These are phyloP conservation scores for Sphaerodactylus townsendi DNA, from an alignment of 2,113 vertebrate genomes.

Conservation along the genomic window DNA sequence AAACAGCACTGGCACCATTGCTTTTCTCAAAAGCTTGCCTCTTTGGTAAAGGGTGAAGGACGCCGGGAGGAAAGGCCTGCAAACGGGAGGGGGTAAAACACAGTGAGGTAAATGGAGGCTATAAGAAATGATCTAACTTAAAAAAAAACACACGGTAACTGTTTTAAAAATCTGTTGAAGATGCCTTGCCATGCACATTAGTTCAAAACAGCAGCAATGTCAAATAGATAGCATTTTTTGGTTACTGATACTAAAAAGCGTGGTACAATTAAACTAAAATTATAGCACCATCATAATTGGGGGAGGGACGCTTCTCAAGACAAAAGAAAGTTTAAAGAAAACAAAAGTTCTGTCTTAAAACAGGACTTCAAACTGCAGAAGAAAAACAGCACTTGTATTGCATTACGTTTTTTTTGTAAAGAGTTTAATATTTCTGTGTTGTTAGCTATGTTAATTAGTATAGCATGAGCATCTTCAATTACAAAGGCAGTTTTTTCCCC, in stretches of 20 bases:
- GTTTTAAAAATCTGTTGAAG: slow-evolving; percentile 70
- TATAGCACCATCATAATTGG: slow-evolving; percentile 79
- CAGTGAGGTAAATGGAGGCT: neutral
- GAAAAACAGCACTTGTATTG: slow-evolving; percentile 75
- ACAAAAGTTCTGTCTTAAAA: slow-evolving; percentile 72
- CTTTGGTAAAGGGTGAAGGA: slow-evolving; percentile 99
- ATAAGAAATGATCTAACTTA: too few species aligned
- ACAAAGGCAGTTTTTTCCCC: slow-evolving; percentile 75
- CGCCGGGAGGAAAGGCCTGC: slow-evolving; percentile 93
- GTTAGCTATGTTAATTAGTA: slow-evolving; percentile 73
- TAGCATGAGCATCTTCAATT: slow-evolving; percentile 54
- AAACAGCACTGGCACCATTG: slow-evolving; percentile 89
- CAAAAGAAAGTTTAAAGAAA: neutral
- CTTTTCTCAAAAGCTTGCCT: slow-evolving; percentile 97
- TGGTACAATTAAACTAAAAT: slow-evolving; percentile 78
- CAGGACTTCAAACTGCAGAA: slow-evolving; percentile 65
- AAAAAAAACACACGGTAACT: slow-evolving; percentile 35
- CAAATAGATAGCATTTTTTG: slow-evolving; percentile 76
- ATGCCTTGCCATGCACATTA: slow-evolving; percentile 84
- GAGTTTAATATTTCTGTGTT: slow-evolving; percentile 65
- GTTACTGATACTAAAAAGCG: slow-evolving; percentile 81
- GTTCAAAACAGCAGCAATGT: slow-evolving; percentile 82
- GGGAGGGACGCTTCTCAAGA: slow-evolving; percentile 75
- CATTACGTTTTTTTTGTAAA: slow-evolving; percentile 67
- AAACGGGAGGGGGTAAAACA: slow-evolving; percentile 64